These are phyloP conservation scores for Drosophila conformis DNA, from an alignment of 2,888 invertebrate genomes.

Conservation along the genomic window DNA sequence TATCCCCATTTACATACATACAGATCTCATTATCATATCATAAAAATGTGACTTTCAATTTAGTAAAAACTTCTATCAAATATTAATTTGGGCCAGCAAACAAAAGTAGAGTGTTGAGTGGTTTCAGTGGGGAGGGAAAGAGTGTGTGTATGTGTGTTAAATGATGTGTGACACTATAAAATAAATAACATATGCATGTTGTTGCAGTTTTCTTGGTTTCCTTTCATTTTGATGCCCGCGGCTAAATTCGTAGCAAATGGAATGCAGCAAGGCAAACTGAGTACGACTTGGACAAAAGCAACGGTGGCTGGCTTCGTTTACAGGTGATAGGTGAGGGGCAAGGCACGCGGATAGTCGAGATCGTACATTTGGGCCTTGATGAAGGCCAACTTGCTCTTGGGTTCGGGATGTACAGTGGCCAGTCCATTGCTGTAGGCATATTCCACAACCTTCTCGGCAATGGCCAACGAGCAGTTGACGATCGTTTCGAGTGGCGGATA, in stretches of 20 bases:
- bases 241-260: conserved; percentile 30
- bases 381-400: conserved; percentile 89
- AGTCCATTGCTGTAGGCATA: conserved; percentile 92
- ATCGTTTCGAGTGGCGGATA: conserved; percentile 96
- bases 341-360: conserved; percentile 88
- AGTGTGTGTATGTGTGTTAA: background rate
- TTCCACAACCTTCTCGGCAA: conserved; percentile 92
- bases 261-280: conserved; percentile 25
- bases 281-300: conserved; percentile 6
- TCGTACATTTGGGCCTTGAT: conserved; percentile 93
- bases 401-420: conserved; percentile 92
- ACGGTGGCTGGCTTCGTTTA: conserved; percentile 40
- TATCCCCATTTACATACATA: conserved; percentile 72
- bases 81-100: conserved; percentile 21
- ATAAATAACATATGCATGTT: conserved; percentile 69
- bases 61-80: conserved; percentile 7
- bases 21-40: conserved; percentile 36
- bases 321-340: conserved; percentile 87
- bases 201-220: conserved; percentile 30
- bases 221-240: background rate
- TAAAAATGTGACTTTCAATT: conserved; percentile 24
- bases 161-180: conserved; percentile 57
- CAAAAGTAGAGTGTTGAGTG: background rate
- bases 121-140: background rate
- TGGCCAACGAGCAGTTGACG: conserved; percentile 93